phyloP scores from a whole-genome alignment of 2,113 vertebrate species.

The Crotophaga sulcirostris region DNA sequence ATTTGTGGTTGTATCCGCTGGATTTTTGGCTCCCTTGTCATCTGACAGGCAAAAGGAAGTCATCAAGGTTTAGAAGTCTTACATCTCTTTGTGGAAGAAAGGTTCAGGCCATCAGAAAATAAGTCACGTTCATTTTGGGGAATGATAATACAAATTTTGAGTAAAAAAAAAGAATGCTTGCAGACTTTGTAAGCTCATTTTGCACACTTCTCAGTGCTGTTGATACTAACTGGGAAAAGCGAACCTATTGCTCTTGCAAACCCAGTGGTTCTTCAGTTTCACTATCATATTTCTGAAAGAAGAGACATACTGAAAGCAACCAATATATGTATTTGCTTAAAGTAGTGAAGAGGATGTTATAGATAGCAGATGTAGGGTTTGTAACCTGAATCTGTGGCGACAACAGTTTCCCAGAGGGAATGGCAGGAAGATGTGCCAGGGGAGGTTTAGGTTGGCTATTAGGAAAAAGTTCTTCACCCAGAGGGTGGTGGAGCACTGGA shows the following conservation, averaged over 20 bases:
- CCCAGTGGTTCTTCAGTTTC: not conserved
- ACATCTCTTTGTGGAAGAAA: not conserved
- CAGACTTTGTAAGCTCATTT: not conserved
- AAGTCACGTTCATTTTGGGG: not conserved
- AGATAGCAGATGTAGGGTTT: not conserved
- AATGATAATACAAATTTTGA: not conserved
- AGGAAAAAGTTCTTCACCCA: no score
- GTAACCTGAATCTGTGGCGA: not conserved
- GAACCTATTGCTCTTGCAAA: not conserved
- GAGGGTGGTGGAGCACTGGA: no score
- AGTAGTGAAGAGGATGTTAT: not conserved
- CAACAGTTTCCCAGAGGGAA: not conserved
- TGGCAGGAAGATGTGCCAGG: no score
- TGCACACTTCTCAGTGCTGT: not conserved
- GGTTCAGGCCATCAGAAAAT: not conserved
- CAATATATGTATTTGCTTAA: not conserved
- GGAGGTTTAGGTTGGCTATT: no score
- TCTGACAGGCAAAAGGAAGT: not conserved
- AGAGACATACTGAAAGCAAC: not conserved
- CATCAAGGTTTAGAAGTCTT: not conserved
- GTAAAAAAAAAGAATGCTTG: not conserved
- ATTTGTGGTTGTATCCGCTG: not conserved
- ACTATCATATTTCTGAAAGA: rapidly evolving
- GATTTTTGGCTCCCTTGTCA: not conserved
- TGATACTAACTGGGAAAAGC: not conserved